Percentiles rank a stretch among this genome's conserved stretches.
Evolutionary conservation across 2,888 invertebrate genomes (phyloP).

Genomic region (Melipona bicolor): DNA sequence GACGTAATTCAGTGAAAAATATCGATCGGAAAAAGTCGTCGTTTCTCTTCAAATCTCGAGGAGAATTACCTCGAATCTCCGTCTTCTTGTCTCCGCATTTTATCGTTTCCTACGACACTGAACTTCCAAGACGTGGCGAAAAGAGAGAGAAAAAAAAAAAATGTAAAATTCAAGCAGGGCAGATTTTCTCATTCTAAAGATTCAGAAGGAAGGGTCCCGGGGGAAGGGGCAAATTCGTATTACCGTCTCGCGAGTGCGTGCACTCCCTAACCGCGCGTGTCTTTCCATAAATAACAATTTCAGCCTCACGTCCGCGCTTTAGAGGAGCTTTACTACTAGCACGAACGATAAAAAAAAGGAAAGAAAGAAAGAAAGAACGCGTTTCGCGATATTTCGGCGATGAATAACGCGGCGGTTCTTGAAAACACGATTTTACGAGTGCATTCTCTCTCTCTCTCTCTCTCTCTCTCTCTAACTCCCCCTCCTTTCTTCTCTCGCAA

Average conservation of each 20-base stretch:
- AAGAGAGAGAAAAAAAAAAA: background rate
- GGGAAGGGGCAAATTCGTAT: background rate
- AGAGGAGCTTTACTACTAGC: constrained; percentile 26
- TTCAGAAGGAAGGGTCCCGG: background rate
- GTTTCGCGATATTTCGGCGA: constrained; percentile 22
- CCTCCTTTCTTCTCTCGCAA: constrained; percentile 27
- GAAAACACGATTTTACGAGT: constrained; percentile 43
- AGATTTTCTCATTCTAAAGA: background rate
- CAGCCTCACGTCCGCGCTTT: constrained; percentile 8
- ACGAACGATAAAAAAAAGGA: constrained; percentile 10
- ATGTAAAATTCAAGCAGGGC: background rate
- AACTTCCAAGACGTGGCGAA: no score
- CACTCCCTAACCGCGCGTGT: background rate
- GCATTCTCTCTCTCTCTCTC: constrained; percentile 9
- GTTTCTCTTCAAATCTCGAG: no score
- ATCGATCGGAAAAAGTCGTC: no score
- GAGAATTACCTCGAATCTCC: no score
- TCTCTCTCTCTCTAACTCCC: background rate
- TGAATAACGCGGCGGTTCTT: constrained; percentile 27
- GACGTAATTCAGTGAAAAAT: no score
- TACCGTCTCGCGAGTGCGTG: background rate
- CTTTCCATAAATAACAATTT: constrained; percentile 42
- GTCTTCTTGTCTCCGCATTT: no score
- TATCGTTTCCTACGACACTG: no score
- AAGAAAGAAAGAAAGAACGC: background rate